phyloP scores from a whole-genome alignment of 2,888 invertebrate genomes.

The Hylaea fasciaria region DNA sequence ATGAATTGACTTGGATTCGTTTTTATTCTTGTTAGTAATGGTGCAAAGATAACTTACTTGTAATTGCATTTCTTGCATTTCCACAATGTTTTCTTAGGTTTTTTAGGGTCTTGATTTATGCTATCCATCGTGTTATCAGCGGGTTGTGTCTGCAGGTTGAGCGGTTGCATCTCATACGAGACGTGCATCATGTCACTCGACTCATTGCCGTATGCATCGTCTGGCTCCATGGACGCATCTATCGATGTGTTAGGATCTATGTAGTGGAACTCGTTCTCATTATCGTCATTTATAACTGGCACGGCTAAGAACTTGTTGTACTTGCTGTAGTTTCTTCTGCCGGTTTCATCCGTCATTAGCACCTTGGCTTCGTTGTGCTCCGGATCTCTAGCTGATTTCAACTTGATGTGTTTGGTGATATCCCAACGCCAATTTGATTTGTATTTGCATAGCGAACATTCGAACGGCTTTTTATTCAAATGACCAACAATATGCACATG shows the following conservation, averaged over 20 bases:
- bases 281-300: conserved; percentile 84
- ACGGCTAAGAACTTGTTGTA: conserved; percentile 94
- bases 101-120: conserved; percentile 67
- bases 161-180: conserved; percentile 86
- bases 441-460: conserved; percentile 97
- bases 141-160: conserved; percentile 82
- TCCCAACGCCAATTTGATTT: conserved; percentile 99
- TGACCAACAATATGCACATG: conserved; percentile 97
- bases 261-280: conserved; percentile 80
- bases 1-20: background rate
- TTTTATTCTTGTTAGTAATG: background rate
- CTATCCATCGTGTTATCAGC: conserved; percentile 60
- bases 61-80: conserved; percentile 96
- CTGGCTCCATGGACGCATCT: conserved; percentile 76
- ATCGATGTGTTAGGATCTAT: conserved; percentile 67
- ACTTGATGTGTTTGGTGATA: conserved; percentile 96
- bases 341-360: conserved; percentile 96
- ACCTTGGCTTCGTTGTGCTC: conserved; percentile 93
- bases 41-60: conserved; percentile 84
- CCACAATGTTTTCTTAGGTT: conserved; percentile 91
- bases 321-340: conserved; percentile 95
- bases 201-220: conserved; percentile 76
- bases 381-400: conserved; percentile 94
- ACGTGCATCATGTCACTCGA: conserved; percentile 65
- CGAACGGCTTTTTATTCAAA: conserved; percentile 96